Base-by-base conservation (phyloP, 2,888 invertebrate species). In the Laspeyria flexula region DNA sequence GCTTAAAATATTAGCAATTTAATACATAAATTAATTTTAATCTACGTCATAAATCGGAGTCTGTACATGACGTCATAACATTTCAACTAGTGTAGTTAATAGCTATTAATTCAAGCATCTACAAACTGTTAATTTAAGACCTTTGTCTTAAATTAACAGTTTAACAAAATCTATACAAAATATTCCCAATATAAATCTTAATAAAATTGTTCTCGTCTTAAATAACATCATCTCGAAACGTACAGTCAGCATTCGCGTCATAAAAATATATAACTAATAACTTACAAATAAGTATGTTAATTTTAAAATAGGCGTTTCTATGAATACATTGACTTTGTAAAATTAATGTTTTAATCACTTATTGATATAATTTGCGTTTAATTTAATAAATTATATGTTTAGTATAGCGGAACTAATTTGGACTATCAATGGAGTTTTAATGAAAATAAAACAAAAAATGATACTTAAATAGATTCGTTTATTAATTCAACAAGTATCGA, bases 121-220 rank as follows among this genome's bases (percentile, higher is more conserved):
- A 55, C 61, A 73, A 81, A 60, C 61, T 66, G 66, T 71, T 81
- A 82, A 85, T 85, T 85, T 86, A 79, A 76, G 71, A 76, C n/a
- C n/a, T n/a, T n/a, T n/a, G n/a, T n/a, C n/a, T n/a, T n/a, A n/a
- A n/a, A n/a, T n/a, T n/a, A n/a, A n/a, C n/a, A n/a, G n/a, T n/a
- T n/a, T n/a, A n/a, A 79, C 60, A 71, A 81, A 83, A 84, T 81
- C 77, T 79, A 81, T 77, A 78, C 73, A 65, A 80, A 83, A 71
- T 72, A 77, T 83, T 85, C 82, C 84, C 85, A 81, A 80, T 81
- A 91, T 90, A 90, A 90, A 91, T 90, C 87, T 89, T 75, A 89
- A 89, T 89, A 88, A 88, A 88, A 88, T 85, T 86, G 84, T 86
- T 88, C 85, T 84, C 83, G 85, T 88, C 86, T 85, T 88, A 85